phyloP scores from a whole-genome alignment of 2,797 vertebrate genomes.

The Channa striata region DNA sequence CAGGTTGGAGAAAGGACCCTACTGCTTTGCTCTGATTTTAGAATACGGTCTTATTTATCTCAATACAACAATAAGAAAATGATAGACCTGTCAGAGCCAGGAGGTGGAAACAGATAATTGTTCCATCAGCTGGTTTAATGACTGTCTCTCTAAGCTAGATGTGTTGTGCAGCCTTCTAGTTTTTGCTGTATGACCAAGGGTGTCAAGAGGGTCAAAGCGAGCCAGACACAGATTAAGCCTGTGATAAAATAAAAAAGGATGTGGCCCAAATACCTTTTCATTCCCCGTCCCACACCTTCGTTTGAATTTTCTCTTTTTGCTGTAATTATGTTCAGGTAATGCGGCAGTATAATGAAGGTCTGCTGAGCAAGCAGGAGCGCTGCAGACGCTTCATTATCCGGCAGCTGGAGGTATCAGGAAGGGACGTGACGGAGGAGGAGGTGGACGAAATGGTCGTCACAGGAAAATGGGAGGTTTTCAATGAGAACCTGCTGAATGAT shows the following conservation, averaged over 20 bases:
- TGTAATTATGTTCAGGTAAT: slow-evolving; percentile 82
- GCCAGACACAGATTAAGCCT: slow-evolving; percentile 9
- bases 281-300: neutral
- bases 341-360: slow-evolving; percentile 88
- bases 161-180: neutral
- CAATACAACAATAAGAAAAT: neutral
- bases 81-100: neutral
- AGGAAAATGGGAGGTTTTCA: slow-evolving; percentile 97
- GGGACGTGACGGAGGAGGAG: slow-evolving; percentile 89
- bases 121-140: neutral
- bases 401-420: slow-evolving; percentile 93
- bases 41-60: neutral
- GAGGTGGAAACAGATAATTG: neutral
- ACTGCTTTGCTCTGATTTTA: neutral
- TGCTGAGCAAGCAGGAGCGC: slow-evolving; percentile 91
- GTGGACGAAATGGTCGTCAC: slow-evolving; percentile 92
- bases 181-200: neutral
- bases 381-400: slow-evolving; percentile 93
- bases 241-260: slow-evolving; percentile 10
- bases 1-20: slow-evolving; percentile 60
- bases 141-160: slow-evolving; percentile 3
- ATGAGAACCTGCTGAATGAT: slow-evolving; percentile 93
- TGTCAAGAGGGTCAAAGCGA: neutral
- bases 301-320: slow-evolving; percentile 38
- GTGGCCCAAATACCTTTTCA: slow-evolving; percentile 23